Evolutionary conservation across 2,888 invertebrate genomes (phyloP), one percentile per base, ranked within the genome.

Genomic region (Heliconius hortense): DNA sequence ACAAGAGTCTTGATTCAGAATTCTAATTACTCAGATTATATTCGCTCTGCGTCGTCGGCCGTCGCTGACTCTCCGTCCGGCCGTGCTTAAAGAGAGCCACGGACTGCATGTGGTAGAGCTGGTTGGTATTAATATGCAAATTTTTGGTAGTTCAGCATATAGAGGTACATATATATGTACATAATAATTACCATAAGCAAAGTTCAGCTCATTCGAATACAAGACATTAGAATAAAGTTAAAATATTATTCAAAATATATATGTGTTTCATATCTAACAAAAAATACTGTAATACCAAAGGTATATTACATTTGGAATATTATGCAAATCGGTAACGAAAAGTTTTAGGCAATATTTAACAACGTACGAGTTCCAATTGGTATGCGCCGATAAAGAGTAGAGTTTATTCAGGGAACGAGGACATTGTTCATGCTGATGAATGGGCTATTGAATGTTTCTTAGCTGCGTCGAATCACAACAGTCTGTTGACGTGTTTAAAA

Each of bases 391-490:
- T 68, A 68, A 48, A 13, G 68, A 63, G n/a, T 63, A 21, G 18
- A 35, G n/a, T 39, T 64, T 35, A 64, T n/a, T 68, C 31, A 68
- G 21, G 68, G 48, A 28, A 68, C 68, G 68, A 68, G 53, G 53
- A 68, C 68, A 68, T 53, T 68, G 68, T 68, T 53, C 68, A 31
- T n/a, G 31, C 68, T 31, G 53, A 13, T 68, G 68, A 68, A 68
- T 68, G 53, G 53, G 68, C 53, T 31, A 68, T 68, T 68, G 68
- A 53, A 53, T 53, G 28, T 48, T 68, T 53, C 48, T 68, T 39
- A 43, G 68, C 68, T 68, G 53, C 68, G 28, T 68, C 68, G 53
- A 28, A 13, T 53, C 53, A 68, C 68, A 68, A 53, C 68, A n/a
- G 28, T n/a, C 48, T 21, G 53, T n/a, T 48, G n/a, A 53, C 53